Evolutionary conservation across 2,888 invertebrate species (phyloP).

Genomic region (Thalpophila matura): DNA sequence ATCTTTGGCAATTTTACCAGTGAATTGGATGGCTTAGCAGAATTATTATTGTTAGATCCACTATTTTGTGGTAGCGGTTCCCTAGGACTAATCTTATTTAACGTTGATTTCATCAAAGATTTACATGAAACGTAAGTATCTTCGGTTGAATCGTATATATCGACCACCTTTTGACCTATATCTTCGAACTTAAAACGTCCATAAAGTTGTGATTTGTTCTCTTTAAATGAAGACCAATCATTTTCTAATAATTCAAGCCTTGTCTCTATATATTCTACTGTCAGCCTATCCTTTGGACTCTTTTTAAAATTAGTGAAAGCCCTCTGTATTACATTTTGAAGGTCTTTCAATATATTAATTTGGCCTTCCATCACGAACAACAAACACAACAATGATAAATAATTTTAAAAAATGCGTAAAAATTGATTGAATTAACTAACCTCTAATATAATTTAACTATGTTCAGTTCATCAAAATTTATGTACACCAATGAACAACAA

Average conservation of each 20-base stretch:
- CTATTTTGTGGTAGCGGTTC: not conserved
- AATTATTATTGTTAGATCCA: not conserved
- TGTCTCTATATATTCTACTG: constrained; percentile 10
- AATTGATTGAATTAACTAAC: too few species aligned
- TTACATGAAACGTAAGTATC: constrained; percentile 10
- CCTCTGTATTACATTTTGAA: constrained; percentile 10
- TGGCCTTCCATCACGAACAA: constrained; percentile 2
- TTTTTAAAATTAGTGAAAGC: constrained; percentile 3
- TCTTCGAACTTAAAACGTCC: constrained; percentile 8
- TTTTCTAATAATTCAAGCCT: constrained; percentile 25
- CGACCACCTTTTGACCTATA: constrained; percentile 10
- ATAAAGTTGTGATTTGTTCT: constrained; percentile 15
- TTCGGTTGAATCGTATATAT: constrained; percentile 15
- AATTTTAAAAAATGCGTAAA: not conserved
- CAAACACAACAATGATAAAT: not conserved
- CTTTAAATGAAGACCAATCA: constrained; percentile 17
- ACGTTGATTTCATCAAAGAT: not conserved
- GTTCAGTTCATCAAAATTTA: too few species aligned
- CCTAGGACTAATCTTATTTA: constrained; percentile 1
- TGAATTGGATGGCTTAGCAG: not conserved
- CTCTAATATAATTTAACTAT: not conserved
- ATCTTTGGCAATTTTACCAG: constrained; percentile 5
- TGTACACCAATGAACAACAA: too few species aligned
- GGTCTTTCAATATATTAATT: constrained; percentile 3
- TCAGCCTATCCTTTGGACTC: not conserved